phyloP scores from a whole-genome alignment of 2,113 vertebrate species.

The Peromyscus californicus region DNA sequence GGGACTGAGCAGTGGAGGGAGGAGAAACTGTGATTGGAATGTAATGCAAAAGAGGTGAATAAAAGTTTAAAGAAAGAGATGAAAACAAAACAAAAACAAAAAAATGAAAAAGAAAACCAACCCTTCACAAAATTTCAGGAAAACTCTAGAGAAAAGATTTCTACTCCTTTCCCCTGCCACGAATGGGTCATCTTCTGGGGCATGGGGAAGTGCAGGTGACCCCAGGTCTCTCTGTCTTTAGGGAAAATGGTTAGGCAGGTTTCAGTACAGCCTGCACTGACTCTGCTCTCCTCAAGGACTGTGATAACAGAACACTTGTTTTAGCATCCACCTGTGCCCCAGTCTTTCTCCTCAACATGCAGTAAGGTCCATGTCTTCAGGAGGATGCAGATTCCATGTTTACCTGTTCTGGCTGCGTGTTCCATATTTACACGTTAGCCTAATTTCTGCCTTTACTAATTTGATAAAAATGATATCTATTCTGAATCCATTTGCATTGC shows the following conservation, averaged over 20 bases:
- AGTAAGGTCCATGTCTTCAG: background rate
- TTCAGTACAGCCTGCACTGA: background rate
- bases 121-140: background rate
- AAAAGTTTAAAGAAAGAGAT: too few species aligned
- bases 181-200: background rate
- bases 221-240: background rate
- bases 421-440: background rate
- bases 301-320: background rate
- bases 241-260: background rate
- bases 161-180: background rate
- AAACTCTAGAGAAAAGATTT: background rate
- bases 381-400: background rate
- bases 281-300: background rate
- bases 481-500: background rate
- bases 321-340: background rate
- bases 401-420: background rate
- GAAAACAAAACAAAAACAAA: too few species aligned
- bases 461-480: background rate
- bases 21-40: too few species aligned
- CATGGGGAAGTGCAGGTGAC: background rate
- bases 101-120: background rate
- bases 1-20: too few species aligned
- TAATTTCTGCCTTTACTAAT: background rate
- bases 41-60: too few species aligned
- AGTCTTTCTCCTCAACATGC: background rate